Evolutionary conservation across 2,888 invertebrate genomes (phyloP), one percentile per base, ranked within the genome.

Genomic region (Scaptomyza cyrtandrae): DNA sequence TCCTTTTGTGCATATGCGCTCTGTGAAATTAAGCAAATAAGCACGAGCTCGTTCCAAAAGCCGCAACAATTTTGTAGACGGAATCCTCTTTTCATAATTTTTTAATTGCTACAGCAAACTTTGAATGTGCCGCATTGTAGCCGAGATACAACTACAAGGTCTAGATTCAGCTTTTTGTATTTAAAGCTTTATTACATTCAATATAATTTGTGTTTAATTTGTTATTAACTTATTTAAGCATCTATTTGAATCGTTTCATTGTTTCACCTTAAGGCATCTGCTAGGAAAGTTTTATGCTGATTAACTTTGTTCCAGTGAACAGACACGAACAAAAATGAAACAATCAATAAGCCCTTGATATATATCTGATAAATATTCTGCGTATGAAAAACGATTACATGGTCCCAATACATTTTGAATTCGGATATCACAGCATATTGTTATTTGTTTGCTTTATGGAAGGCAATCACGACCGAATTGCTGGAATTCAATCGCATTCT

Each of bases 1-100:
- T 63, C 75, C 83, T 78, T 88, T 88, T 84, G 84, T 84, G 81
- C 72, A 77, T 83, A 66, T 72, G 71, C 71, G 70, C 68, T 59
- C 83, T 83, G 86, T 86, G 83, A 86, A 85, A 85, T 86, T 88
- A 85, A 86, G 84, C 86, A 88, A 84, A 88, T 86, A 84, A 83
- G 86, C 80, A 75, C 59, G 70, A 69, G 72, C 71, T 46, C 50
- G 64, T 54, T 27, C 52, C 24, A 35, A 35, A 41, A 55, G 27
- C 59, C 41, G 31, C 45, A 49, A 48, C 63, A 71, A 72, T 71
- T 78, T 75, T 75, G 67, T 68, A 53, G 62, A 64, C 50, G 44
- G 29, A 50, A 53, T 68, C 41, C 60, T 54, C 66, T 65, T 61
- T 77, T 83, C 64, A 70, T 63, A 65, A 71, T 75, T 69, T 80